Base-by-base conservation (phyloP, 2,113 vertebrate species). In the Pogonocichla stellata region DNA sequence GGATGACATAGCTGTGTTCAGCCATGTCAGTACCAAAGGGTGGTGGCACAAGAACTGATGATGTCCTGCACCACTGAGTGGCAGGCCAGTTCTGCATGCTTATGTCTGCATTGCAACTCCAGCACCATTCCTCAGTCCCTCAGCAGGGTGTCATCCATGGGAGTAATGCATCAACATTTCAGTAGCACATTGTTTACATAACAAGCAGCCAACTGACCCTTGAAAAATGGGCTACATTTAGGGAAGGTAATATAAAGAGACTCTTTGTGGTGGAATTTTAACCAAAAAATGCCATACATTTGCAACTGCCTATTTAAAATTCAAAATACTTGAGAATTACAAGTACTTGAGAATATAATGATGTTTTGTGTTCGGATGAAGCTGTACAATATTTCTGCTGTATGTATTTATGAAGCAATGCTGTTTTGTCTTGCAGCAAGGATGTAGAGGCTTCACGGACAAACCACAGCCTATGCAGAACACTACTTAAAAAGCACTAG, bases 291-390 rank as follows among this genome's bases (percentile, higher is more conserved):
- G 74, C 28, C 56, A 74, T 62, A 45, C 70, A 91, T 87, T 77
- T 62, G 86, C 58, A 83, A 56, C 36, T 90, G 60, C 47, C 42
- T 67, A 62, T 15, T 80, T 60, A 90, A 71, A 86, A 92, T 73
- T 60, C 54, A 65, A 70, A 90, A 80, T 88, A 82, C 28, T 85
- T 86, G 61, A 80, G 43, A 91, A 67, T 74, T 80, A 54, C 34
- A 80, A 95, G 66, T 84, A 71, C 77, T 58, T 88, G 50, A 82
- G 58, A 91, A 85, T 77, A 90, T 86, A 95, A 82, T 50, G 62
- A 91, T 19, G 16, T 42, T 80, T 88, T 94, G 33, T 90, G 31
- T 51, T 88, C 50, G 28, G 29, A 66, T 42, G 50, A 88, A 96
- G 53, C 75, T 90, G 29, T 56, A 62, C 58, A 90, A 56, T 81